Percentiles rank a stretch among this genome's conserved stretches.
Conservation (phyloP, 2,113 vertebrate species). For the Montifringilla adamsi region DNA sequence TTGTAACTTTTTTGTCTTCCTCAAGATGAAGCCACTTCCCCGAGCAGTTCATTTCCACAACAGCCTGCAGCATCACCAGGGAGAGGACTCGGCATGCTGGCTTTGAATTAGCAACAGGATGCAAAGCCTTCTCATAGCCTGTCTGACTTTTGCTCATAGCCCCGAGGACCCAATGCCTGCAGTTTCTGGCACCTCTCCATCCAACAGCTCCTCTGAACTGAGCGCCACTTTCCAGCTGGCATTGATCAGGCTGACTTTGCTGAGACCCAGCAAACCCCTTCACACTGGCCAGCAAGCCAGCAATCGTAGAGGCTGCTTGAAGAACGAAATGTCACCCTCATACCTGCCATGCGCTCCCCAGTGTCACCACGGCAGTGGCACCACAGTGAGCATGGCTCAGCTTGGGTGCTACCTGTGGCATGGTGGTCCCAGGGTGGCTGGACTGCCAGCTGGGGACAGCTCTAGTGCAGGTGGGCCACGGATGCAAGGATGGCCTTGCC, state of each 20-base stretch:
- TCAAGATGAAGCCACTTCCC: background rate
- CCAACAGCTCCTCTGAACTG: background rate
- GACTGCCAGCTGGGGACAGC: background rate
- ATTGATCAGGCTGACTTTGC: background rate
- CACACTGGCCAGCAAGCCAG: background rate
- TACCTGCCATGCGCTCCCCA: fast-evolving
- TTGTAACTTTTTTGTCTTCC: background rate
- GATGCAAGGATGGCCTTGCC: background rate
- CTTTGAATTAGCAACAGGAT: background rate
- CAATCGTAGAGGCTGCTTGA: fast-evolving
- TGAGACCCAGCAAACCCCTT: background rate
- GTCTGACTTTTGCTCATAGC: background rate
- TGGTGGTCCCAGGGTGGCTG: background rate
- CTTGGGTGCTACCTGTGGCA: fast-evolving
- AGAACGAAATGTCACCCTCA: background rate
- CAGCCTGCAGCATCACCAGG: background rate
- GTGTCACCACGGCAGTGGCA: fast-evolving
- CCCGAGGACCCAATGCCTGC: background rate
- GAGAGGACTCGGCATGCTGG: background rate
- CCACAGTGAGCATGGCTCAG: fast-evolving
- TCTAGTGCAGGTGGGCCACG: background rate
- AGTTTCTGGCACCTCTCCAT: background rate
- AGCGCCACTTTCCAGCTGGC: background rate
- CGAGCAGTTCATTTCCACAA: background rate
- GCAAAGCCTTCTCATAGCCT: background rate